Base-by-base conservation (phyloP, 1,140 invertebrate species). In the Heterodera schachtii region DNA sequence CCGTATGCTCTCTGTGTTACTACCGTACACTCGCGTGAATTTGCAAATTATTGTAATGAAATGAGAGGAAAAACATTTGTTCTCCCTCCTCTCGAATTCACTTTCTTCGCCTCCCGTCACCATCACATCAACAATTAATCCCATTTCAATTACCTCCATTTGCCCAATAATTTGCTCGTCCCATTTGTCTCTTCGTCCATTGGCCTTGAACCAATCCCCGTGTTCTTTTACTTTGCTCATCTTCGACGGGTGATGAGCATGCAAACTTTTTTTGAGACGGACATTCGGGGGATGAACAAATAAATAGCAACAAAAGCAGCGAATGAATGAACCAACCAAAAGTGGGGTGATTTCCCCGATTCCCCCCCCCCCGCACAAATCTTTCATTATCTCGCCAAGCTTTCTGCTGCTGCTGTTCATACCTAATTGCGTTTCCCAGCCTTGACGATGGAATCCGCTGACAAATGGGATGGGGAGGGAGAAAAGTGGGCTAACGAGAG, bases 341-440 rank as follows among this genome's bases (percentile, higher is more conserved):
- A 16, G 57, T 11, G 16, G 57, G 19, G 57, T 60, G 57, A 60
- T 60, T 60, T 16, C 19, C 16, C 57, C 57, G 31, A 31, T 31
- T 31, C 31, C 31, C 31, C 31, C 31, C 31, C 31, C 31, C 31
- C 13, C 49, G 49, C 49, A 8, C 49, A 60, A 60, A 60, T 60
- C 57, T 19, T 19, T 60, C 57, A 60, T 60, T 60, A 60, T 60
- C 57, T 19, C 57, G 6, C 57, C 57, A 60, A 60, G 57, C 57
- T 31, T 31, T 31, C 31, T 31, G 57, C 57, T 19, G 13, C 9
- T 60, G 9, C 57, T 60, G 57, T 60, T 60, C 57, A 60, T 60
- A 60, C 57, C 16, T 71, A 71, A 71, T 71, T 71, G 69, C n/a
- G 69, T 71, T 71, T 71, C 69, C 69, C 69, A 71, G 69, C 69